Base-by-base conservation (phyloP, 2,113 vertebrate species). In the Donacobius atricapilla region DNA sequence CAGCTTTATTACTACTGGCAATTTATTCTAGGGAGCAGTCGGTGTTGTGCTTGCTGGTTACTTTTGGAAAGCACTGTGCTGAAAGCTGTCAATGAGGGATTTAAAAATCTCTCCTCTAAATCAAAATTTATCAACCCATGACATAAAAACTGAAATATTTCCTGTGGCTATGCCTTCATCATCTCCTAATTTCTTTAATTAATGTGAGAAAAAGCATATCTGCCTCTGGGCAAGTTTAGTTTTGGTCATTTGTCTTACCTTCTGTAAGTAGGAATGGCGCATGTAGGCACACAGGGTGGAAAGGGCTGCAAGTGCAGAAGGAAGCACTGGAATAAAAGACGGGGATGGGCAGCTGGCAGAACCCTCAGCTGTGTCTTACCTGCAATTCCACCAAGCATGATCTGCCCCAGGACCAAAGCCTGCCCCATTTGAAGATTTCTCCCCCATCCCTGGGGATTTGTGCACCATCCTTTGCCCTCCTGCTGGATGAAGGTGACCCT, bases 141-240 rank as follows among this genome's bases (percentile, higher is more conserved):
- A 90, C 80, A 83, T 24, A 76, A 86, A 94, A 93, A 4, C 79
- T 37, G 71, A 88, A 93, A 82, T 94, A 87, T 86, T 96, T 94
- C 92, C 77, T 24, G 39, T 91, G 79, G 60, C 60, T 44, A 54
- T 0, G 58, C 58, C 92, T 97, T 93, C 85, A 91, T 88, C 90
- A 77, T 79, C 39, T 83, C 71, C 68, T 89, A 88, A 90, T 96
- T 96, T 95, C 75, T 94, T 77, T 95, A 96, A 94, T 95, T 95
- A 95, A 86, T 88, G 47, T 86, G 92, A 94, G 83, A 93, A 94
- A 94, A 96, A 37, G 42, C 15, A 0, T 70, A 37, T 68, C 75
- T 78, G 82, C 94, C 90, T 92, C 87, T 68, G 72, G 83, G 95
- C 72, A 91, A 83, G 48, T 89, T 94, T 73, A 65, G 80, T 84